Evolutionary conservation across 2,888 invertebrate genomes (phyloP), one percentile per base, ranked within the genome.

Genomic region (Auanema sp.): DNA sequence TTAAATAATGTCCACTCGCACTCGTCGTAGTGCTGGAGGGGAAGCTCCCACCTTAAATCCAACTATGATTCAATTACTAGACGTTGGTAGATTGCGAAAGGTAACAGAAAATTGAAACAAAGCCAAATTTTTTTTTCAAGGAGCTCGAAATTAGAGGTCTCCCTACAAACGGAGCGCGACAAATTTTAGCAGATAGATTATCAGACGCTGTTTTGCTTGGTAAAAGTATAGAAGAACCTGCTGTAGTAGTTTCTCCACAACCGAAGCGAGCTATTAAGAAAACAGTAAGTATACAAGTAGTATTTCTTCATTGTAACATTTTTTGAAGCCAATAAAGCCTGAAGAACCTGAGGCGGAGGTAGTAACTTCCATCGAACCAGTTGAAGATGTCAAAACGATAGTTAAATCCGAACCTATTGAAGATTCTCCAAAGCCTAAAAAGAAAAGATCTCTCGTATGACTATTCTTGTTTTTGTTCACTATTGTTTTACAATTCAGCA

Each of bases 61-160:
- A 59, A 63, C 65, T 12, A 65, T 63, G 54, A 75, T 75, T 18
- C 69, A 64, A 16, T 52, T 75, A 8, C 54, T 67, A 14, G 62
- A 58, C 16, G 25, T 44, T 12, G 23, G n/a, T 12, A 42, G 64
- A 41, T 40, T 67, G 12, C 51, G 60, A 33, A 57, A 49, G 24
- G 64, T 64, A 52, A 5, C 6, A 5, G 5, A 3, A 47, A 18
- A 47, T 10, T 5, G 6, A 10, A 47, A 47, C 10, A 47, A 21
- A 47, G 3, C 47, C 10, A 5, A 18, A 47, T 47, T 10, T 18
- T 44, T 42, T 21, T 66, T 64, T 61, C 2, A 11, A 71, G 69
- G 72, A 72, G 43, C 58, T 72, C n/a, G 47, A 66, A 43, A 58
- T 65, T 0, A 66, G 72, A 33, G 62, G 63, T 8, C 58, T 73